Base-by-base conservation (phyloP, 2,113 vertebrate species). In the Barbus barbus region DNA sequence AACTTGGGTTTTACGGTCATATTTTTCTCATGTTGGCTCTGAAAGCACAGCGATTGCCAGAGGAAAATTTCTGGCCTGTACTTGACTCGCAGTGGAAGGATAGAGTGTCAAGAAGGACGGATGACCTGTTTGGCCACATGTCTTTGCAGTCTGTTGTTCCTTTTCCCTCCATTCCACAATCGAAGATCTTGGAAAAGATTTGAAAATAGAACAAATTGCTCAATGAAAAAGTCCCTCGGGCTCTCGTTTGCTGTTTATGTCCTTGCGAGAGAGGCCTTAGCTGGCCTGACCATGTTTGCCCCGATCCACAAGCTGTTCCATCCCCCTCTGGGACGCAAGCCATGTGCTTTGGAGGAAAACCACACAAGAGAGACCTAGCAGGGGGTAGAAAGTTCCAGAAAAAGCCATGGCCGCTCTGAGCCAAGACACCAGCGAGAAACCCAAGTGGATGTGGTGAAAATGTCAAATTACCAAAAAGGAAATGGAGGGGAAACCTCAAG, bases 401-500 rank as follows among this genome's bases (percentile, higher is more conserved):
- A 93, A 94, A 93, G 90, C 90, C 84, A 60, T 87, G 89, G 88
- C 86, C 76, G 69, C 88, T 90, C 81, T 76, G 65, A 89, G 90
- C 92, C 91, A 92, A 92, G 87, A 91, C 91, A 91, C 90, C 90
- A 87, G 91, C 90, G 89, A 91, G 90, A 92, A 94, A 93, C 93
- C 93, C 91, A 93, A 93, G 91, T 94, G 94, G 93, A 94, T 95
- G 94, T 94, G 94, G 94, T 95, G 89, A 92, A 94, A 91, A 93
- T 92, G 93, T 93, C 93, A 94, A 94, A 94, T 94, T 93, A 93
- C 92, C 91, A 91, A 93, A 93, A 77, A 74, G 92, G 94, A 94
- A 95, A 93, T 91, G 88, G 92, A 91, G 89, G 90, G 78, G 89
- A 94, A 94, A 94, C 92, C 93, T 93, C 93, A 94, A 90, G 86